Percentiles rank a stretch among this genome's conserved stretches.
phyloP scores from a whole-genome alignment of 2,113 vertebrate species.

The Malaclemys terrapin region DNA sequence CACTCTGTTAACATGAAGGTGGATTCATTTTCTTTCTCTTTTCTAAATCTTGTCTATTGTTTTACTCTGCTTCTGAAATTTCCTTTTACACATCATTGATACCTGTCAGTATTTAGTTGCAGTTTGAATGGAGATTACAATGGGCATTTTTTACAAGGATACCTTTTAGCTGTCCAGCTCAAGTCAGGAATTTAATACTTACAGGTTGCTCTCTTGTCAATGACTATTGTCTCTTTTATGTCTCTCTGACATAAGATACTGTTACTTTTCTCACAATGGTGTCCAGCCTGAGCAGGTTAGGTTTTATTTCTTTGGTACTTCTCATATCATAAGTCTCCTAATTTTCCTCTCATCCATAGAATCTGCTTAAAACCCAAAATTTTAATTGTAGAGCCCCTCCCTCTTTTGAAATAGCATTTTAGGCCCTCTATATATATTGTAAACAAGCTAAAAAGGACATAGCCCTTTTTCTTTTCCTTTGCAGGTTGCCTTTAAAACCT shows the following conservation, averaged over 20 bases:
- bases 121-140: neutral
- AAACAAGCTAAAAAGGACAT: neutral
- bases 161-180: neutral
- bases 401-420: too few relatives aligned
- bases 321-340: neutral
- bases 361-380: neutral
- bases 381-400: neutral
- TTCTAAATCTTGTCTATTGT: neutral
- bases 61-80: neutral
- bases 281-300: neutral
- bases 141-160: neutral
- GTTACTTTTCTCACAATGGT: neutral
- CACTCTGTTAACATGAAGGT: neutral
- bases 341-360: neutral
- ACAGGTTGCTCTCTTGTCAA: neutral
- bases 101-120: neutral
- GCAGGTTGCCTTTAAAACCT: neutral
- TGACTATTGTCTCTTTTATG: neutral
- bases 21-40: neutral
- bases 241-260: neutral
- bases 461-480: neutral
- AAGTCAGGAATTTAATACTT: neutral
- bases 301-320: neutral
- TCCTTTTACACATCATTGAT: neutral
- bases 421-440: neutral